Evolutionary conservation across 2,113 vertebrate species (phyloP).

Genomic region (Pollimyrus isidori): DNA sequence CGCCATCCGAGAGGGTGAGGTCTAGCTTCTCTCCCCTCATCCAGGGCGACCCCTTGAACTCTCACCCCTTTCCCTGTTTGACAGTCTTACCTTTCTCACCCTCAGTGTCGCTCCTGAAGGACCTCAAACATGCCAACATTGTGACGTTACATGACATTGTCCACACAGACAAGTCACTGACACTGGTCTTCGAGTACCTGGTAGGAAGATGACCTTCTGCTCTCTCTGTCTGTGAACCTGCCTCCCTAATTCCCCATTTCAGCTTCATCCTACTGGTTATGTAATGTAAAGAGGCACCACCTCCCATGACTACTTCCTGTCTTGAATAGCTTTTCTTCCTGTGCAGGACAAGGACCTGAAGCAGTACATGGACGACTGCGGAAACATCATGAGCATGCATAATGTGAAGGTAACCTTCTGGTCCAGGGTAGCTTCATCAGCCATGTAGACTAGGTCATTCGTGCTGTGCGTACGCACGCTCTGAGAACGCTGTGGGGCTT

Average conservation of each 20-base stretch:
- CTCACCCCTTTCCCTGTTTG: neutral
- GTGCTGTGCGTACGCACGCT: neutral
- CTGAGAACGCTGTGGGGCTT: neutral
- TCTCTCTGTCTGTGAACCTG: neutral
- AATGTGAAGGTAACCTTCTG: slow-evolving; percentile 81
- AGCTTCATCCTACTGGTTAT: neutral
- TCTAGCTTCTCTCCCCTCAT: neutral
- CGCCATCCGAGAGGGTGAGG: slow-evolving; percentile 90
- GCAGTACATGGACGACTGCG: slow-evolving; percentile 99
- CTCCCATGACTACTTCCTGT: slow-evolving; percentile 4
- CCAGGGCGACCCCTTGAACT: neutral
- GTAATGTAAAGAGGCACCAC: neutral
- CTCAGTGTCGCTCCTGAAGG: slow-evolving; percentile 92
- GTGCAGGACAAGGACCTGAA: slow-evolving; percentile 94
- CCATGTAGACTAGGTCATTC: neutral
- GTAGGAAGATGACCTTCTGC: slow-evolving; percentile 54
- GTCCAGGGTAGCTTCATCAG: neutral
- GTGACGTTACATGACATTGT: slow-evolving; percentile 97
- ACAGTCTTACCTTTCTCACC: neutral
- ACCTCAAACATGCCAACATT: slow-evolving; percentile 98
- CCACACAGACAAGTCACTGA: slow-evolving; percentile 97
- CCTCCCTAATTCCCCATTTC: neutral
- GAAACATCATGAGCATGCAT: slow-evolving; percentile 99
- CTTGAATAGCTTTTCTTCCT: slow-evolving; percentile 10
- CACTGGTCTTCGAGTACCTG: slow-evolving; percentile 95